Evolutionary conservation across 1,140 invertebrate species (phyloP).

Genomic region (Sarcophaga bullata): DNA sequence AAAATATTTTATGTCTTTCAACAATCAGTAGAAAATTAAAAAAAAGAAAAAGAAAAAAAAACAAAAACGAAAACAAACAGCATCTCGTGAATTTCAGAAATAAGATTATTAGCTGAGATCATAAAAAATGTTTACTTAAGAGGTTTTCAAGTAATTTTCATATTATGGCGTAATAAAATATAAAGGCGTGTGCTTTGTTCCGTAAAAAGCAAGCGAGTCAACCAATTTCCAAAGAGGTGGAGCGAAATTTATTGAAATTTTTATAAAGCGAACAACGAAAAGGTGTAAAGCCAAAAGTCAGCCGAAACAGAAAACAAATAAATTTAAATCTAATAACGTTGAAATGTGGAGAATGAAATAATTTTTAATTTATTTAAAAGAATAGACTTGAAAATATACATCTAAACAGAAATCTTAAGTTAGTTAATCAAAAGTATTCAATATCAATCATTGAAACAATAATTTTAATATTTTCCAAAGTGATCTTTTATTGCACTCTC

Average conservation of each 20-base stretch:
- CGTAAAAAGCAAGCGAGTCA: background rate
- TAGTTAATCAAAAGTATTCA: no score
- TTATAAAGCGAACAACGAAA: background rate
- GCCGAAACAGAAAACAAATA: no score
- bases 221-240: no score
- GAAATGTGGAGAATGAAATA: no score
- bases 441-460: no score
- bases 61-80: background rate
- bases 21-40: background rate
- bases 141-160: conserved; percentile 33
- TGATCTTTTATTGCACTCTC: no score
- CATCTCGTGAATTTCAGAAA: background rate
- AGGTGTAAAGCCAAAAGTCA: background rate
- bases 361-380: no score
- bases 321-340: no score
- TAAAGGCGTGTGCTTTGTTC: background rate
- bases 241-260: background rate
- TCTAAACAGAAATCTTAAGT: no score
- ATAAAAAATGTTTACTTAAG: conserved; percentile 34
- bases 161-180: conserved; percentile 21
- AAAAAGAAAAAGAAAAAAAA: background rate
- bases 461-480: no score
- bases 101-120: conserved; percentile 30
- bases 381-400: no score
- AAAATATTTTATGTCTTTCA: conserved; percentile 29